These are phyloP conservation scores for Sprattus sprattus DNA, from an alignment of 2,113 vertebrate genomes.

Conservation along the genomic window DNA sequence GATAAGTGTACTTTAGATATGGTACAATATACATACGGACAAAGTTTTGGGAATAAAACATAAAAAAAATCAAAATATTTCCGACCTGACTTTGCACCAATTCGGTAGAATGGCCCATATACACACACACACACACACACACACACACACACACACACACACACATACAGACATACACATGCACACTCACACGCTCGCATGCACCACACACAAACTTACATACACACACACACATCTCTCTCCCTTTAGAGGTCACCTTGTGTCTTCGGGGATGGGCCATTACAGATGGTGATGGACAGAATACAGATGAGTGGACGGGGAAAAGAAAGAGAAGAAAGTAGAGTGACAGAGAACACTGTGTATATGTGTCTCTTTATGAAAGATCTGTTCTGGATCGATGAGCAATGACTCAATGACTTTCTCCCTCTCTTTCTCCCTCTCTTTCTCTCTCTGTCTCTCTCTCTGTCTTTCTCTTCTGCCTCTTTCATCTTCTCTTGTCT, in stretches of 20 bases:
- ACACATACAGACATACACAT: neutral
- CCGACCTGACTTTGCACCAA: too few relatives aligned
- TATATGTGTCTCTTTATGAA: neutral
- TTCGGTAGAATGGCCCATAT: too few relatives aligned
- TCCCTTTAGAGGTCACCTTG: neutral
- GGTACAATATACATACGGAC: too few relatives aligned
- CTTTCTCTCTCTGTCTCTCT: neutral
- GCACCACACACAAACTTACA: neutral
- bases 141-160: neutral
- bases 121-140: too few relatives aligned
- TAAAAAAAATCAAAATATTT: too few relatives aligned
- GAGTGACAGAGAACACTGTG: neutral
- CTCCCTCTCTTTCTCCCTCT: slow-evolving; percentile 26
- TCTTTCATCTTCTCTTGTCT: neutral
- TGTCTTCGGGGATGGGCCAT: neutral
- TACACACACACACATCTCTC: neutral
- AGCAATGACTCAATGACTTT: slow-evolving; percentile 24
- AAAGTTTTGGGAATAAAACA: too few relatives aligned
- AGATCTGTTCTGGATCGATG: neutral
- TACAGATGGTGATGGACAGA: slow-evolving; percentile 8
- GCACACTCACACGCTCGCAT: neutral
- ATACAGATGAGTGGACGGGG: neutral
- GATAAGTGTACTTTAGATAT: too few relatives aligned
- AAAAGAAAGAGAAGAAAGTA: neutral
- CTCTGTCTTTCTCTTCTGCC: neutral